These are phyloP conservation scores for Tautogolabrus adspersus DNA, from an alignment of 2,113 vertebrate species.

Conservation along the genomic window DNA sequence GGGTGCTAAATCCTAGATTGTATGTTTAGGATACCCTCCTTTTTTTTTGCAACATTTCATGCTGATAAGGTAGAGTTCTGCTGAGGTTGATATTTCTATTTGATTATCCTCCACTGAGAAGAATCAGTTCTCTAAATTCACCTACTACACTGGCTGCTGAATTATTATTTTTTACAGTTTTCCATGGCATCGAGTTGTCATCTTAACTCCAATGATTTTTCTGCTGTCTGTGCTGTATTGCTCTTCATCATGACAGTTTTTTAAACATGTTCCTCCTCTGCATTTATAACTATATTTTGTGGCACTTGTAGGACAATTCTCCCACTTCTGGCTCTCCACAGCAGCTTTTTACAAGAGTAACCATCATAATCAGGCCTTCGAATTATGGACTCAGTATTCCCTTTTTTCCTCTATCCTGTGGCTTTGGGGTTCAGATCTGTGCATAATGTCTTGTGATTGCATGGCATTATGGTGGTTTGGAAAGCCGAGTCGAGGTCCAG, in stretches of 20 bases:
- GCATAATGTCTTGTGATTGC: constrained; percentile 86
- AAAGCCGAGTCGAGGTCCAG: constrained; percentile 76
- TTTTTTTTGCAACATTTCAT: constrained; percentile 66
- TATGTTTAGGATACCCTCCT: constrained; percentile 58
- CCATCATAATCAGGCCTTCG: constrained; percentile 81
- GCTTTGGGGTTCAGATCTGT: constrained; percentile 81
- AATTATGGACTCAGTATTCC: constrained; percentile 79
- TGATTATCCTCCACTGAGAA: constrained; percentile 64
- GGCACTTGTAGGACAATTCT: constrained; percentile 73
- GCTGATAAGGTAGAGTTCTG: constrained; percentile 66
- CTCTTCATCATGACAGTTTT: constrained; percentile 74
- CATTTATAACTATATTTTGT: constrained; percentile 73
- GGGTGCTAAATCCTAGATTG: constrained; percentile 71
- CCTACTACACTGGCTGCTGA: constrained; percentile 40
- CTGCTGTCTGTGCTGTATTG: constrained; percentile 59
- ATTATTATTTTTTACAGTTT: constrained; percentile 52
- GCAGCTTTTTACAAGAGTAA: constrained; percentile 73
- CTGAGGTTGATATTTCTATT: constrained; percentile 70
- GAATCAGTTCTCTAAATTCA: constrained; percentile 64
- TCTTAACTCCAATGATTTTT: constrained; percentile 63
- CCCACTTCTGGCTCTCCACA: constrained; percentile 74
- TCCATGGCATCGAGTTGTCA: constrained; percentile 70
- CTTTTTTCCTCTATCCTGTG: constrained; percentile 63
- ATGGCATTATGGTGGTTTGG: constrained; percentile 79
- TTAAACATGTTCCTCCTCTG: constrained; percentile 70